Evolutionary conservation across 2,797 vertebrate species (phyloP), one percentile per base, ranked within the genome.

Genomic region (Phalanger gymnotis): DNA sequence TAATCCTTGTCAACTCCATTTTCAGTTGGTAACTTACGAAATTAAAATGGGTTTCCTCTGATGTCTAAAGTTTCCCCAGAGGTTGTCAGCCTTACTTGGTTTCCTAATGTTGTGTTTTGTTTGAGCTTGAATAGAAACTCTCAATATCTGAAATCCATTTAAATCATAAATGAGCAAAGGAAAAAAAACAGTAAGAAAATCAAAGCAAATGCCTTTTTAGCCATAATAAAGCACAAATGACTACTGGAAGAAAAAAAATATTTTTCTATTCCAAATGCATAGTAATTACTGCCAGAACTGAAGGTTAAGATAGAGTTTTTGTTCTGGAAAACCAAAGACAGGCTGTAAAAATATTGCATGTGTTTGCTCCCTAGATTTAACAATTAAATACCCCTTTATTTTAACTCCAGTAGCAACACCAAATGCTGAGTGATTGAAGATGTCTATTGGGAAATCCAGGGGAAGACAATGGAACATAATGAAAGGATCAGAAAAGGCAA

Each of bases 171-270:
- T 55, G 4, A 57, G 7, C 40, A 7, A 54, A 93, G 47, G 40
- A 87, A n/a, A 2, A 28, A 92, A n/a, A 73, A 90, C n/a, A 52
- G n/a, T 93, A 91, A 22, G 13, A 53, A 58, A 61, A 93, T 91
- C 16, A 30, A 90, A 57, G 90, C 55, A 91, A 96, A 81, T 53
- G 52, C 13, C 40, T 55, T 61, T 94, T 95, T 7, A 53, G 22
- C 73, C 73, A 95, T 53, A 93, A 54, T 27, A 56, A 93, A 47
- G 61, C 52, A 54, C 34, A 90, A 54, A 3, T 91, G 92, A 90
- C 57, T 89, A 34, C 51, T 92, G 54, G 96, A 66, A 96, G 66
- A 96, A 97, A 96, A 81, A 96, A 97, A 96, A 58, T 10, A 10
- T 3, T 92, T 91, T 96, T 1, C 2, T 28, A 53, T 73, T 94